phyloP scores from a whole-genome alignment of 2,888 invertebrate species.

The Leucoma salicis region DNA sequence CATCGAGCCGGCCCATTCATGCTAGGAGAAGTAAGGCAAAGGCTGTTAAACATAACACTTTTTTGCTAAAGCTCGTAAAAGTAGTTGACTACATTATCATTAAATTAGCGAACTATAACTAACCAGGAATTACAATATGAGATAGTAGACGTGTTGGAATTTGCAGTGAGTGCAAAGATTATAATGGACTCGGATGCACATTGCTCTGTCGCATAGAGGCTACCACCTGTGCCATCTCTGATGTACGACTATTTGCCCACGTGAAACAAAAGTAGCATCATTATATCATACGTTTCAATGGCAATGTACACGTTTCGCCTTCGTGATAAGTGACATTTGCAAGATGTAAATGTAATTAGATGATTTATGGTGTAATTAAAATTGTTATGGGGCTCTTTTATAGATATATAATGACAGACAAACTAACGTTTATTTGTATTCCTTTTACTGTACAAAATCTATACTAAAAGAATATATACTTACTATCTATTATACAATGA shows the following conservation, averaged over 20 bases:
- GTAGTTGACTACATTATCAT: slow-evolving; percentile 18
- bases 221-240: slow-evolving; percentile 43
- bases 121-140: slow-evolving; percentile 39
- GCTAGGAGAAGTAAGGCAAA: too few species aligned
- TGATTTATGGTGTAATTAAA: too few species aligned
- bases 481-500: too few species aligned
- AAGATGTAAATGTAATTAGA: too few species aligned
- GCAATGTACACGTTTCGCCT: slow-evolving; percentile 35
- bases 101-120: slow-evolving; percentile 33
- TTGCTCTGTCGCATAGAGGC: slow-evolving; percentile 25
- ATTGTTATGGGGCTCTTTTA: too few species aligned
- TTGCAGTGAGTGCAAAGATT: slow-evolving; percentile 23
- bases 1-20: too few species aligned
- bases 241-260: slow-evolving; percentile 40
- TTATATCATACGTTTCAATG: slow-evolving; percentile 53
- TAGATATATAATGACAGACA: too few species aligned
- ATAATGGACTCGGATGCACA: slow-evolving; percentile 30
- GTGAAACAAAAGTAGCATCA: slow-evolving; percentile 40
- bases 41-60: too few species aligned
- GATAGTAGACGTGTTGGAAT: slow-evolving; percentile 25
- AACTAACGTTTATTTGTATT: too few species aligned
- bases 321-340: background rate
- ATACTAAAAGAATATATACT: too few species aligned
- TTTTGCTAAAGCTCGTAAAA: too few species aligned
- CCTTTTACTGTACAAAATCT: too few species aligned